These are phyloP conservation scores for Agrochola litura DNA, from an alignment of 2,888 invertebrate species.

Conservation along the genomic window DNA sequence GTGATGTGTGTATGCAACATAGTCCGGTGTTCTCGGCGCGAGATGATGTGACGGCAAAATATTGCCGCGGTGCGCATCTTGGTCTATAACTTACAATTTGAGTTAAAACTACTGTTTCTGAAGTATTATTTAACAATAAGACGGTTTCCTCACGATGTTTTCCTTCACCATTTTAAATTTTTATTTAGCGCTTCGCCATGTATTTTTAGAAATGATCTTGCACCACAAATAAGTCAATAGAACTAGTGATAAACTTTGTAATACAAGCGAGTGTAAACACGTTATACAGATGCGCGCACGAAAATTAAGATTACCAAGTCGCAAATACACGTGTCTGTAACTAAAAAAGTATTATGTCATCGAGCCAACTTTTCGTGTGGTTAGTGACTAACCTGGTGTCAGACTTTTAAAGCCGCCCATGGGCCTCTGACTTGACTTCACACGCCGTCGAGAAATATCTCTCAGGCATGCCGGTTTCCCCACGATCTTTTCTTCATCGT, in stretches of 20 bases:
- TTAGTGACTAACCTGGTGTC: too few relatives aligned
- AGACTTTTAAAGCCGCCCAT: too few relatives aligned
- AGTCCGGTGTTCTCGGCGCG: neutral
- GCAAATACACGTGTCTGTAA: neutral
- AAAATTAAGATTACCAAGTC: neutral
- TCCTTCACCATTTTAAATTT: neutral
- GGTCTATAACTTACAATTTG: neutral
- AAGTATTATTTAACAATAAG: slow-evolving; percentile 2
- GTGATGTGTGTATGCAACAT: too few relatives aligned
- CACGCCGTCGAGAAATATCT: too few relatives aligned
- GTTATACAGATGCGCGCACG: neutral
- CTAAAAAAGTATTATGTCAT: neutral
- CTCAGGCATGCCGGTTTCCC: too few relatives aligned
- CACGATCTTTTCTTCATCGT: too few relatives aligned
- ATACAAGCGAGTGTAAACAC: neutral
- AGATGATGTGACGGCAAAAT: neutral
- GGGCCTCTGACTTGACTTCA: too few relatives aligned
- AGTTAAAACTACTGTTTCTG: neutral
- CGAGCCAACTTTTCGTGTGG: too few relatives aligned
- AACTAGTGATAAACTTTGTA: neutral
- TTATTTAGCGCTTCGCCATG: neutral
- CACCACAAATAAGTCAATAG: neutral
- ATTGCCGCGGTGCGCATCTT: neutral
- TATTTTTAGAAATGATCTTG: neutral
- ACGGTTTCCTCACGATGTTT: neutral